Evolutionary conservation across 2,113 vertebrate species (phyloP).

Genomic region (Petrocephalus zakoni): DNA sequence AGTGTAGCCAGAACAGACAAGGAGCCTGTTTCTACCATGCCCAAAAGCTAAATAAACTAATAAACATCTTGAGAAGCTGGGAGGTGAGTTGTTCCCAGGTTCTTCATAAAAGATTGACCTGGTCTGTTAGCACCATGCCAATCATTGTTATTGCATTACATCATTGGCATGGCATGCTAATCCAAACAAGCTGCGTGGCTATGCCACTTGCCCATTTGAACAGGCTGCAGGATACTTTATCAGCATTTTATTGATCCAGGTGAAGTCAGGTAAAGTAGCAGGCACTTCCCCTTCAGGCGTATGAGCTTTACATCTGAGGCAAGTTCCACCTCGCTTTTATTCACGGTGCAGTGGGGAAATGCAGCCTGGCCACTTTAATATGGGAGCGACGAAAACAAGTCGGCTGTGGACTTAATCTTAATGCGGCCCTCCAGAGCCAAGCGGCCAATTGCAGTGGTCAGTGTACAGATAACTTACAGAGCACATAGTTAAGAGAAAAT

Average conservation of each 20-base stretch:
- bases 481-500: background rate
- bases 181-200: background rate
- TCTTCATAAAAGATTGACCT: slow-evolving; percentile 10
- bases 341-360: background rate
- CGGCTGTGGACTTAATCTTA: background rate
- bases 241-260: background rate
- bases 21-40: background rate
- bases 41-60: background rate
- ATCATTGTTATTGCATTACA: background rate
- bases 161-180: background rate
- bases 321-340: background rate
- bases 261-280: background rate
- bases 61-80: background rate
- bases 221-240: background rate
- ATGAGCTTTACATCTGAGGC: background rate
- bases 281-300: background rate
- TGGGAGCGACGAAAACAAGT: background rate
- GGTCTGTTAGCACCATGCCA: background rate
- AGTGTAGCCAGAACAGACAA: background rate
- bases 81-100: background rate
- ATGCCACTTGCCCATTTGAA: background rate
- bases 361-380: background rate
- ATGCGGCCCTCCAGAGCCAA: background rate
- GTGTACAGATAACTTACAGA: background rate
- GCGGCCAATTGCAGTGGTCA: background rate